These are phyloP conservation scores for Melanotaenia nigrans DNA, from an alignment of 2,797 vertebrate species.

Conservation along the genomic window DNA sequence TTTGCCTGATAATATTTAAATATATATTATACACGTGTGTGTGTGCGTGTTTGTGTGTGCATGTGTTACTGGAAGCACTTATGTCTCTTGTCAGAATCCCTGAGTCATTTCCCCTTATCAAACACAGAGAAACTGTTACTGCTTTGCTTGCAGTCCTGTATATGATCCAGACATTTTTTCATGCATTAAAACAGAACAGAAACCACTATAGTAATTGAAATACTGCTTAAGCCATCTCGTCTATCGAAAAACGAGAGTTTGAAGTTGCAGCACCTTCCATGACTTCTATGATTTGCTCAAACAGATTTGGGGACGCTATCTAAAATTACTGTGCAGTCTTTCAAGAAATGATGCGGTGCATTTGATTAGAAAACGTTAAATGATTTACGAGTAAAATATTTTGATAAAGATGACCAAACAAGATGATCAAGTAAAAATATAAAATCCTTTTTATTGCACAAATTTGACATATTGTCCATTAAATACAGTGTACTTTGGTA, in stretches of 20 bases:
- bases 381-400: background rate
- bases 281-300: conserved; percentile 6
- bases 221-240: background rate
- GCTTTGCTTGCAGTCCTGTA: conserved; percentile 23
- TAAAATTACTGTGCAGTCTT: background rate
- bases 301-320: background rate
- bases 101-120: conserved; percentile 36
- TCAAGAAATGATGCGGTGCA: background rate
- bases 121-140: conserved; percentile 4
- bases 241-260: conserved; percentile 8
- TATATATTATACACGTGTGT: no score
- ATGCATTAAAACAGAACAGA: conserved; percentile 18
- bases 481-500: conserved; percentile 1
- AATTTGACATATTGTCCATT: background rate
- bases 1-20: no score
- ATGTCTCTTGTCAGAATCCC: conserved; percentile 32
- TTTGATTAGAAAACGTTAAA: background rate
- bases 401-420: background rate
- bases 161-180: background rate
- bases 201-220: conserved; percentile 15
- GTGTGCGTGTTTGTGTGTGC: no score
- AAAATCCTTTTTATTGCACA: conserved; percentile 14
- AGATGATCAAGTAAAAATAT: background rate
- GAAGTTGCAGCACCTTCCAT: background rate
- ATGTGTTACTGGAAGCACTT: conserved; percentile 39